These are phyloP conservation scores for Pao palembangensis DNA, from an alignment of 2,113 vertebrate species.

Conservation along the genomic window DNA sequence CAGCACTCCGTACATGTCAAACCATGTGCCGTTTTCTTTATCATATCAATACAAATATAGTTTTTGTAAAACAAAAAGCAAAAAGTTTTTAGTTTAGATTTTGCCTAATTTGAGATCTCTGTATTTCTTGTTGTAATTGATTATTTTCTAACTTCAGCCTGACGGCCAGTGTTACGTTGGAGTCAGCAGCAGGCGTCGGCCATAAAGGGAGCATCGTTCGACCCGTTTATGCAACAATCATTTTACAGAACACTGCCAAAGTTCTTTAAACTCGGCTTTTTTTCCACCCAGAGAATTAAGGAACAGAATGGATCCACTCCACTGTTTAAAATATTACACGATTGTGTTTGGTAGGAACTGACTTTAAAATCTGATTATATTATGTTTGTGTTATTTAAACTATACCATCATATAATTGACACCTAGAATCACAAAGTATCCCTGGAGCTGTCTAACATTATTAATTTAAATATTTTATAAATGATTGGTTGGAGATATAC, in stretches of 20 bases:
- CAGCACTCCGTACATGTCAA: conserved; percentile 46
- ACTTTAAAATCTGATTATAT: background rate
- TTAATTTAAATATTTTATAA: no score
- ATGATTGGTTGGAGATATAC: no score
- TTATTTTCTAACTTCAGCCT: conserved; percentile 1
- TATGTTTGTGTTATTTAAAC: conserved; percentile 8
- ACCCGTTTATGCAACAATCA: conserved; percentile 44
- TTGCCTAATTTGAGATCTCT: conserved; percentile 16
- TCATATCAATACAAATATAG: conserved; percentile 25
- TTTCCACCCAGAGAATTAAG: conserved; percentile 35
- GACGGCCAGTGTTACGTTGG: conserved; percentile 4
- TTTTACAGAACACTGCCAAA: conserved; percentile 44
- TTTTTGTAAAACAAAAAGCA: background rate
- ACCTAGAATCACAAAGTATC: no score
- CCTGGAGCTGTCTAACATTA: no score
- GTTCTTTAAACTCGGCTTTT: conserved; percentile 16
- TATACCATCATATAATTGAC: no score
- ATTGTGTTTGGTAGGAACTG: conserved; percentile 5
- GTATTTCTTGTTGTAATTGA: conserved; percentile 5
- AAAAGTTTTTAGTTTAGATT: conserved; percentile 15
- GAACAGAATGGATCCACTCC: conserved; percentile 7
- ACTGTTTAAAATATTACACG: conserved; percentile 14
- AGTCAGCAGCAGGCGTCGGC: background rate
- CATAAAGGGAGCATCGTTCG: background rate
- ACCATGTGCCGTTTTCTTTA: conserved; percentile 23